phyloP scores from a whole-genome alignment of 2,888 invertebrate genomes.

The Acrobasis repandana region DNA sequence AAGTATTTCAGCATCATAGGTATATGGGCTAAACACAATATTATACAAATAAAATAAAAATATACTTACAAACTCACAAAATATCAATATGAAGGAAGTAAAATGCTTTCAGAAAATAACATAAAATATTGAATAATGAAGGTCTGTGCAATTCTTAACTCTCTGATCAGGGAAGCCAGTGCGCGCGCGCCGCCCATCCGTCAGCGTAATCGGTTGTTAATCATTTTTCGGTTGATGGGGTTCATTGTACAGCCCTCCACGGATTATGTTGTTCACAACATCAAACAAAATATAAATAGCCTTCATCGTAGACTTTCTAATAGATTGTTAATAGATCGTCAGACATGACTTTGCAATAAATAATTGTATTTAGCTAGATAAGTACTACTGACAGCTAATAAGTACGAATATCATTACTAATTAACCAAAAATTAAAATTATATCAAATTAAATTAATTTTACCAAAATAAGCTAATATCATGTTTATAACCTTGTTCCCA shows the following conservation, averaged over 20 bases:
- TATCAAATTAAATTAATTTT: too few relatives aligned
- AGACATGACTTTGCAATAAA: not conserved
- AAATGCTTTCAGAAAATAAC: not conserved
- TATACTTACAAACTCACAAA: too few relatives aligned
- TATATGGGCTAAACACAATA: too few relatives aligned
- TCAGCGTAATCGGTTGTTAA: conserved; percentile 81
- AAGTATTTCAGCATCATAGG: too few relatives aligned
- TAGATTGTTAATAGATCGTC: not conserved
- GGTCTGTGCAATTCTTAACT: conserved; percentile 38
- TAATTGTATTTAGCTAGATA: not conserved
- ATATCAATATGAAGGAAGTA: too few relatives aligned
- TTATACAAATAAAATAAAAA: too few relatives aligned
- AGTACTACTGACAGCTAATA: not conserved
- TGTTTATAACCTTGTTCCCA: not conserved
- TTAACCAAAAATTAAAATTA: too few relatives aligned
- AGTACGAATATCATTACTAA: too few relatives aligned
- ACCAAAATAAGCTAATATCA: too few relatives aligned
- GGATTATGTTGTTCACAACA: conserved; percentile 71
- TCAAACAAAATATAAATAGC: conserved; percentile 60
- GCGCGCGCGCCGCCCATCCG: conserved; percentile 74
- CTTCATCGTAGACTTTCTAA: conserved; percentile 34
- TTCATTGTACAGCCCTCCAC: conserved; percentile 71
- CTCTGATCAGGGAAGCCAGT: conserved; percentile 72
- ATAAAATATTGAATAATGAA: not conserved
- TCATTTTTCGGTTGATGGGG: conserved; percentile 81